Evolutionary conservation across 2,797 vertebrate species (phyloP), one percentile per base, ranked within the genome.

Genomic region (Sebastes diaconus): DNA sequence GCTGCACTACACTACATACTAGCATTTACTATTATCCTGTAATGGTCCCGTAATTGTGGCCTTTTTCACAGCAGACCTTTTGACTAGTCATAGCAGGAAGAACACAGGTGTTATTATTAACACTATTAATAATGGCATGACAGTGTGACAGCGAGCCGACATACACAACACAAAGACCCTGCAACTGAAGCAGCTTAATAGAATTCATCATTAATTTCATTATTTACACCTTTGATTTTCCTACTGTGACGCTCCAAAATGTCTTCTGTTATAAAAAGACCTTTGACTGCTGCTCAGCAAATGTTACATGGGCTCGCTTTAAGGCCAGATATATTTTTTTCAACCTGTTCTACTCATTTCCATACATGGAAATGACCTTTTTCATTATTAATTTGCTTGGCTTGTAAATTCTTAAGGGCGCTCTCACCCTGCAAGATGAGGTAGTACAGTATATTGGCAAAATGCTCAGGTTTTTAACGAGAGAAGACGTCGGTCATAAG

Each of bases 371-470:
- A 73, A 59, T 60, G 1, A 69, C 54, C 27, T 70, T 81, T 80
- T 55, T 70, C 29, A 60, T 81, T 66, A 46, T 18, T 81, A 27
- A 67, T 87, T 80, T 75, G 25, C 85, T 85, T 85, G 92, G 93
- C 94, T 96, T 86, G 92, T 95, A 91, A 96, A 97, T 93, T 95
- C 94, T 95, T 95, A 94, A 65, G 95, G 95, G 67, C 91, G 91
- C 84, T 90, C 94, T 93, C 94, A 92, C 82, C 94, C 95, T 8
- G 95, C 92, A 91, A 96, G 95, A 87, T 97, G 97, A 97, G 97
- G 97, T 97, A 93, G 91, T 77, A 86, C 29, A 96, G 95, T 95
- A 95, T 95, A 93, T 94, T 96, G 90, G 95, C 96, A 89, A 95
- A 95, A 68, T 96, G 93, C 93, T 42, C 90, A 91, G 79, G 95